Conservation (phyloP, 2,797 vertebrate genomes). For the Protosalanx chinensis region DNA sequence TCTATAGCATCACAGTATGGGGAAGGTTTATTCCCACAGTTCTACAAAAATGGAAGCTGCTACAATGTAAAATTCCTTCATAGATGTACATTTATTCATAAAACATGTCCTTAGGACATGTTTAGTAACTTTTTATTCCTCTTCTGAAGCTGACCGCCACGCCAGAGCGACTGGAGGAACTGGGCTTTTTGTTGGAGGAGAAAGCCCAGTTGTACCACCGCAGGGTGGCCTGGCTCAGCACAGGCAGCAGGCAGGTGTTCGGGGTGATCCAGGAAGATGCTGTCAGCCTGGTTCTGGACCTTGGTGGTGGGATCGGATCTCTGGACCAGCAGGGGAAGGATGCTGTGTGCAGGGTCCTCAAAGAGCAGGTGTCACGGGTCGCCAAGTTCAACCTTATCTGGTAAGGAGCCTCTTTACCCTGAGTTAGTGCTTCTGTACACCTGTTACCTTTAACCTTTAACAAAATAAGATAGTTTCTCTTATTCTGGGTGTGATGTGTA, state of each 20-base stretch:
- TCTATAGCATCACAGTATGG: slow-evolving; percentile 75
- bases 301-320: slow-evolving; percentile 38
- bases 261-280: slow-evolving; percentile 75
- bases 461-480: background rate
- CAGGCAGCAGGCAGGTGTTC: slow-evolving; percentile 73
- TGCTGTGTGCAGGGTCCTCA: slow-evolving; percentile 67
- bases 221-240: slow-evolving; percentile 76
- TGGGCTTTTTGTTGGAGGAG: slow-evolving; percentile 57
- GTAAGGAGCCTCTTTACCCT: slow-evolving; percentile 60
- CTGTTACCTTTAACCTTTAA: background rate
- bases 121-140: background rate
- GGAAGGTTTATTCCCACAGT: slow-evolving; percentile 69
- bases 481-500: too few species aligned
- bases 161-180: slow-evolving; percentile 65
- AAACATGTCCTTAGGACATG: background rate
- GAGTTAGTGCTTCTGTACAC: too few species aligned
- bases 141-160: slow-evolving; percentile 71
- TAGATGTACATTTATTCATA: background rate
- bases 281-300: slow-evolving; percentile 69
- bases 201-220: slow-evolving; percentile 63
- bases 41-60: slow-evolving; percentile 58
- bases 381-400: slow-evolving; percentile 73
- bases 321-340: slow-evolving; percentile 65
- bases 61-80: slow-evolving; percentile 67
- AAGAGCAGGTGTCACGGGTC: slow-evolving; percentile 71